Percentiles rank a stretch among this genome's conserved stretches.
phyloP scores from a whole-genome alignment of 2,888 invertebrate species.

The Helleia helle region DNA sequence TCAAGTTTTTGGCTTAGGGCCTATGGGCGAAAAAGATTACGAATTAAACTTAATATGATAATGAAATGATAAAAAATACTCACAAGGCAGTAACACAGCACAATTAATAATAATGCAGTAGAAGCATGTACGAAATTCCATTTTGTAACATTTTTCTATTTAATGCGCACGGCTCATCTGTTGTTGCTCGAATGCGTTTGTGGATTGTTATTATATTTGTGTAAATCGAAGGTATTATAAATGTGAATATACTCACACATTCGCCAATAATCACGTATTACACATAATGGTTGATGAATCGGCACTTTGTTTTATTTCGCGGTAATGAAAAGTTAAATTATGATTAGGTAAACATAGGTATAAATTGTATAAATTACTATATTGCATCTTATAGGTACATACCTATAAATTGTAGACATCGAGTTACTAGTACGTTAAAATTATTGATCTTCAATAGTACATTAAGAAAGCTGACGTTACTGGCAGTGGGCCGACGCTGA shows the following conservation, averaged over 20 bases:
- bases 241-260: slow-evolving; percentile 4
- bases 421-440: no score
- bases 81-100: slow-evolving; percentile 34
- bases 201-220: background rate
- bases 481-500: no score
- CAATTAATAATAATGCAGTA: slow-evolving; percentile 42
- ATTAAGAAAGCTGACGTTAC: no score
- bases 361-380: no score
- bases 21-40: no score
- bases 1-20: no score
- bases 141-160: slow-evolving; percentile 55
- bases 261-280: background rate
- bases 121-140: slow-evolving; percentile 47
- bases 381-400: no score
- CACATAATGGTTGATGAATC: background rate
- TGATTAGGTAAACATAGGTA: no score
- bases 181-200: background rate
- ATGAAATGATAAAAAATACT: slow-evolving; percentile 19
- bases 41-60: no score
- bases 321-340: background rate
- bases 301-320: background rate
- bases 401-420: no score
- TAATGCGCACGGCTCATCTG: background rate
- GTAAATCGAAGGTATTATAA: background rate
- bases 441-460: no score